Percentiles rank a stretch among this genome's conserved stretches.
Evolutionary conservation across 2,797 vertebrate species (phyloP).

Genomic region (Coranthus polyacanthus): DNA sequence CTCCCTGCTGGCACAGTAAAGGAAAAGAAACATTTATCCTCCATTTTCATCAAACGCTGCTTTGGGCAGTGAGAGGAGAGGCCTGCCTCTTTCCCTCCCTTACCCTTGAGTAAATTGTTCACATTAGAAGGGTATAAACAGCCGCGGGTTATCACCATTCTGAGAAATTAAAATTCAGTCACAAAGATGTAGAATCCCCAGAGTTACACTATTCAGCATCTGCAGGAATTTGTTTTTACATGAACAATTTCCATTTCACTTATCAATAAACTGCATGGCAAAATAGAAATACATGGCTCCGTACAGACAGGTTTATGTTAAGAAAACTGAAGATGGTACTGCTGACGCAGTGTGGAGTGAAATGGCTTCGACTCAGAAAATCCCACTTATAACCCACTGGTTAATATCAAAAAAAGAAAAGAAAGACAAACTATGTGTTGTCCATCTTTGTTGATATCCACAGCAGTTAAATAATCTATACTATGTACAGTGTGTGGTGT

Average conservation of each 20-base stretch:
- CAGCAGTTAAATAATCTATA: too few relatives aligned
- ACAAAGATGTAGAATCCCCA: slow-evolving; percentile 16
- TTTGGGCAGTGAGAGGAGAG: slow-evolving; percentile 40
- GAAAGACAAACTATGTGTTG: too few relatives aligned
- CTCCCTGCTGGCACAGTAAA: slow-evolving; percentile 56
- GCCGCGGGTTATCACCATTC: slow-evolving; percentile 16
- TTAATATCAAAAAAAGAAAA: too few relatives aligned
- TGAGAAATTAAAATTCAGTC: slow-evolving; percentile 23
- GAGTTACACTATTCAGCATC: slow-evolving; percentile 14
- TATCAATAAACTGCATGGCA: slow-evolving; percentile 9
- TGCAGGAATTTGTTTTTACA: neutral
- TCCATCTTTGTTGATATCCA: too few relatives aligned
- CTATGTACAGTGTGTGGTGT: too few relatives aligned
- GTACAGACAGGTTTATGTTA: neutral
- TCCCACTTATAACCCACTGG: too few relatives aligned
- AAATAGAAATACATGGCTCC: neutral
- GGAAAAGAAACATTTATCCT: slow-evolving; percentile 61
- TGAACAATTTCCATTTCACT: neutral
- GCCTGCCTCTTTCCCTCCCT: neutral
- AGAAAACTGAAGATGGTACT: too few relatives aligned
- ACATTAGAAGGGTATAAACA: slow-evolving; percentile 38
- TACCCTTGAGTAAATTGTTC: slow-evolving; percentile 25
- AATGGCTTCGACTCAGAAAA: too few relatives aligned
- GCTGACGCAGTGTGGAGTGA: too few relatives aligned
- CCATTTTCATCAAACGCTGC: slow-evolving; percentile 55